These are phyloP conservation scores for Gymnothorax reevesii DNA, from an alignment of 2,797 vertebrate genomes.

Conservation along the genomic window DNA sequence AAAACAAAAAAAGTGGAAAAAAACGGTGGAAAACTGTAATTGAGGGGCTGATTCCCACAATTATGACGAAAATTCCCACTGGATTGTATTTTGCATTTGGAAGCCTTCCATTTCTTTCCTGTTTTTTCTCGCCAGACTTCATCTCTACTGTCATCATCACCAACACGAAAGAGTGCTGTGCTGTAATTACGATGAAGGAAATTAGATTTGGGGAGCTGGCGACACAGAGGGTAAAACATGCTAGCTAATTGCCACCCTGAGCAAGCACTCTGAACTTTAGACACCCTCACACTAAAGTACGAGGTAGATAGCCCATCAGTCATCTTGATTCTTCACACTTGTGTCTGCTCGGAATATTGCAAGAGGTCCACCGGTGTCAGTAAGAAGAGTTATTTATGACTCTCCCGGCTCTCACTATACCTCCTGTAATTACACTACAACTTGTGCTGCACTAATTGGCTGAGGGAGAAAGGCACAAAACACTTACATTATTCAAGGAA, in stretches of 20 bases:
- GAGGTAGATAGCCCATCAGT: conserved; percentile 51
- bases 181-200: conserved; percentile 30
- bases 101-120: not conserved
- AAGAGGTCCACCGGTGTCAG: conserved; percentile 25
- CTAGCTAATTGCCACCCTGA: conserved; percentile 55
- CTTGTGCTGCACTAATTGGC: conserved; percentile 37
- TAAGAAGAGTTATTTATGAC: conserved; percentile 38
- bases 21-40: conserved; percentile 5
- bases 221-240: conserved; percentile 46
- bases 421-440: conserved; percentile 34
- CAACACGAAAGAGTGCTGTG: conserved; percentile 24
- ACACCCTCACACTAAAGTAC: conserved; percentile 52
- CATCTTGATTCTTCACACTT: conserved; percentile 29
- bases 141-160: conserved; percentile 18
- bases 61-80: conserved; percentile 25
- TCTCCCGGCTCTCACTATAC: conserved; percentile 27
- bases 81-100: conserved; percentile 24
- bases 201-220: conserved; percentile 31
- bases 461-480: conserved; percentile 12
- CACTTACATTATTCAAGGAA: not conserved
- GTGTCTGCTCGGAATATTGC: conserved; percentile 8
- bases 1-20: conserved; percentile 6
- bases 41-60: conserved; percentile 16
- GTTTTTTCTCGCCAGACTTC: not conserved
- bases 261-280: conserved; percentile 59